phyloP scores from a whole-genome alignment of 2,113 vertebrate genomes.

The Corvus moneduloides region DNA sequence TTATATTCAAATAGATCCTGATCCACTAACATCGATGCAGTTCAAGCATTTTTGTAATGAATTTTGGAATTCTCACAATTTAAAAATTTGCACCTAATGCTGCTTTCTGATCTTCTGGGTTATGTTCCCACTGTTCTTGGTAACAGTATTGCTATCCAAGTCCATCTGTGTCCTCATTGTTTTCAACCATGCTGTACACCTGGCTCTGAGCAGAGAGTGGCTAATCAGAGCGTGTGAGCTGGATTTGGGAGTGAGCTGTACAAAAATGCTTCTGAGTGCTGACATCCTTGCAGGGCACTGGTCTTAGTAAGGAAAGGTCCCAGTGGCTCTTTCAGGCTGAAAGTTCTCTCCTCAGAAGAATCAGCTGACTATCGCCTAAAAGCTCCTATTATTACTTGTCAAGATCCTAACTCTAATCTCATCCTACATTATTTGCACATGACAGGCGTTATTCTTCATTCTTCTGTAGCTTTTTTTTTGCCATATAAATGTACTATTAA shows the following conservation, averaged over 20 bases:
- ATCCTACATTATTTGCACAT: background rate
- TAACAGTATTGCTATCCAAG: background rate
- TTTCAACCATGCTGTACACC: background rate
- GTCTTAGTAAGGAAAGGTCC: background rate
- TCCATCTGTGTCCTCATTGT: background rate
- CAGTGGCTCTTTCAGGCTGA: background rate
- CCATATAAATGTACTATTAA: background rate
- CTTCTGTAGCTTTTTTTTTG: background rate
- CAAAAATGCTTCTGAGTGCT: background rate
- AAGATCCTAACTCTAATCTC: background rate
- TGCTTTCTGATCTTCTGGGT: background rate
- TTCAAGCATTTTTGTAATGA: background rate
- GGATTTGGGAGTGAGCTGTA: background rate
- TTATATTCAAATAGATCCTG: background rate
- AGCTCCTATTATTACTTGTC: background rate
- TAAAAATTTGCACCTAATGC: background rate
- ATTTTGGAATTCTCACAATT: background rate
- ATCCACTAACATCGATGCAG: fast-evolving
- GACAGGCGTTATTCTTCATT: background rate
- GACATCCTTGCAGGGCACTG: background rate
- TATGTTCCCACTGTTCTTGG: background rate
- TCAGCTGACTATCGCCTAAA: background rate
- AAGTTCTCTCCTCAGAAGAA: background rate
- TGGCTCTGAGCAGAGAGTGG: background rate
- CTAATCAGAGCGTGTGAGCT: background rate